These are phyloP conservation scores for Burhinus oedicnemus DNA, from an alignment of 2,113 vertebrate genomes.

Conservation along the genomic window DNA sequence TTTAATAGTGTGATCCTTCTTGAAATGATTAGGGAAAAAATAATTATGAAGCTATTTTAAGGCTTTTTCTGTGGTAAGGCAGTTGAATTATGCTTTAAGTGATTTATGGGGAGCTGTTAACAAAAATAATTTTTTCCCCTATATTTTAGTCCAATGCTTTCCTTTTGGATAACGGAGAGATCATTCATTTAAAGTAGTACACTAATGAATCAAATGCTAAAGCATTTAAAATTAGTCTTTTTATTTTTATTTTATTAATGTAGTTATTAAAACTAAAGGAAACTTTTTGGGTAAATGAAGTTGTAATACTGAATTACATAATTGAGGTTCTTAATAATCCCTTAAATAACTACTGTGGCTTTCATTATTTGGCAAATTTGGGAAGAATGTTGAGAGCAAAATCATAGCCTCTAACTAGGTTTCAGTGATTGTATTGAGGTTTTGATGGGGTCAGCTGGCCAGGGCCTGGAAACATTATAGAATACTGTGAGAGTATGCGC, in stretches of 20 bases:
- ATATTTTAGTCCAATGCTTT: not conserved
- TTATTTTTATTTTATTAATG: not conserved
- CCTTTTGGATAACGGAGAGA: not conserved
- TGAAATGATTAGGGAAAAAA: not conserved
- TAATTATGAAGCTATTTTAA: not conserved
- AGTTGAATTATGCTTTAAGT: not conserved
- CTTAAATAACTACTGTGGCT: not conserved
- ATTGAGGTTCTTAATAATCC: not conserved
- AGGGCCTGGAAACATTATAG: not conserved
- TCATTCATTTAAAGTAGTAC: not conserved
- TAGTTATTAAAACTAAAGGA: not conserved
- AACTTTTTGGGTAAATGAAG: not conserved
- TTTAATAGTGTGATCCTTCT: not conserved
- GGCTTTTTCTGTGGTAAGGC: not conserved
- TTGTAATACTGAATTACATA: not conserved
- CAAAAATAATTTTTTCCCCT: not conserved
- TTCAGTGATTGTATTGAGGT: not conserved
- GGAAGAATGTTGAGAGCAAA: not conserved
- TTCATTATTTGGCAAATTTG: not conserved
- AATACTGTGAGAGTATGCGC: not conserved
- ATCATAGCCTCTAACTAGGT: not conserved
- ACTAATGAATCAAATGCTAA: not conserved
- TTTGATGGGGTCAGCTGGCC: not conserved
- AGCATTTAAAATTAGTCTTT: not conserved
- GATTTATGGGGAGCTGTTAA: not conserved